phyloP scores from a whole-genome alignment of 2,888 invertebrate species.

The Carpatolechia fugitivella region DNA sequence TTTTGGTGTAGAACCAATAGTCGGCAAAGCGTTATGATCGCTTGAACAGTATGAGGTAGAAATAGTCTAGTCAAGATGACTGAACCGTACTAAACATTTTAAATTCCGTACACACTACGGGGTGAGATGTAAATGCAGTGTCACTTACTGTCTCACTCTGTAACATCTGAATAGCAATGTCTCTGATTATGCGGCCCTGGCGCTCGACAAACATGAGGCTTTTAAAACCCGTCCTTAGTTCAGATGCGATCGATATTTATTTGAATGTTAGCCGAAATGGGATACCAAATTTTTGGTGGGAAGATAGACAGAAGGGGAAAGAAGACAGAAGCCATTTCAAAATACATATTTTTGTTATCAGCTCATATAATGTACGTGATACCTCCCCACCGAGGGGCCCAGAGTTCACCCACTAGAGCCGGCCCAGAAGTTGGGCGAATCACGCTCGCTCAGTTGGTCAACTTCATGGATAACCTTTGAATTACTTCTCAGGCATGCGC shows the following conservation, averaged over 20 bases:
- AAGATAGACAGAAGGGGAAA: not conserved
- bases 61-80: not conserved
- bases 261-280: not conserved
- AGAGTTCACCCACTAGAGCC: too few relatives aligned
- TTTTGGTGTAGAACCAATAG: too few relatives aligned
- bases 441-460: too few relatives aligned
- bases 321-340: not conserved
- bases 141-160: slow-evolving; percentile 29
- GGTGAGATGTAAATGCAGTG: slow-evolving; percentile 29
- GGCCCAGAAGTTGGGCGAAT: too few relatives aligned
- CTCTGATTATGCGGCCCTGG: slow-evolving; percentile 46
- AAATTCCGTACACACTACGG: not conserved
- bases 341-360: too few relatives aligned
- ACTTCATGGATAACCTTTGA: too few relatives aligned
- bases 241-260: not conserved
- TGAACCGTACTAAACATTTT: not conserved
- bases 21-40: too few relatives aligned
- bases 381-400: too few relatives aligned
- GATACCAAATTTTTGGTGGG: not conserved
- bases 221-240: slow-evolving; percentile 38
- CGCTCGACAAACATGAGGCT: slow-evolving; percentile 51
- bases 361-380: too few relatives aligned
- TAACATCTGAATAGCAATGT: slow-evolving; percentile 43
- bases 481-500: too few relatives aligned
- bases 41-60: too few relatives aligned